Percentiles rank a stretch among this genome's conserved stretches.
These are phyloP conservation scores for Poeciliopsis turrubarensis DNA, from an alignment of 2,113 vertebrate species.

Conservation along the genomic window DNA sequence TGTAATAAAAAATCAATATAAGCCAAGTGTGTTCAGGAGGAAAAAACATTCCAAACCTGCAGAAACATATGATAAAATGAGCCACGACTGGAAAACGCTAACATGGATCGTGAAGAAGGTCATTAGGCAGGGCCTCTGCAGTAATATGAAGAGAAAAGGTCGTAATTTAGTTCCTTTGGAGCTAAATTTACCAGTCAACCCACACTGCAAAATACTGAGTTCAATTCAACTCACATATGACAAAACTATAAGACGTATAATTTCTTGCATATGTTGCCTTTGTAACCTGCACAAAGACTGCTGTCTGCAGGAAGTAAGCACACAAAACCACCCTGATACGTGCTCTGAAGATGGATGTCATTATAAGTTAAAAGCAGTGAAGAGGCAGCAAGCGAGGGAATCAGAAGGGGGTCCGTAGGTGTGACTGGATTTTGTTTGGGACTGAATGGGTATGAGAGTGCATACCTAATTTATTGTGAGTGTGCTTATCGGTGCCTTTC, in stretches of 20 bases:
- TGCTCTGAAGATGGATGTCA: conserved; percentile 7
- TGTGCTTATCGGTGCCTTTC: conserved; percentile 14
- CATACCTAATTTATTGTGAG: conserved; percentile 18
- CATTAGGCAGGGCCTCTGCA: background rate
- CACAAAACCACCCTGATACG: conserved; percentile 24
- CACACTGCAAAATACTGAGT: conserved; percentile 5
- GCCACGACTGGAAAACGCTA: background rate
- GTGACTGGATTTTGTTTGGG: conserved; percentile 14
- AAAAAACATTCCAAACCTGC: background rate
- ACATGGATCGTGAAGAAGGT: background rate
- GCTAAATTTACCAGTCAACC: conserved; percentile 9
- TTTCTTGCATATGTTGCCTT: conserved; percentile 43
- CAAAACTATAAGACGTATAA: conserved; percentile 22
- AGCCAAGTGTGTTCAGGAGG: background rate
- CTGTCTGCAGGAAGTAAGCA: conserved; percentile 29
- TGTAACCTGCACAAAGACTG: conserved; percentile 39
- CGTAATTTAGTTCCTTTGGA: conserved; percentile 4
- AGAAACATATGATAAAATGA: background rate
- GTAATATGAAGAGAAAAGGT: background rate
- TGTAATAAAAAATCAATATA: background rate
- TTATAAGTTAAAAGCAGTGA: conserved; percentile 18
- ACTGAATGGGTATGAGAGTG: conserved; percentile 27
- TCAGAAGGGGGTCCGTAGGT: conserved; percentile 33
- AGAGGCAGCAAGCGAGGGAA: conserved; percentile 15
- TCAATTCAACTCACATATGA: conserved; percentile 34